Conservation (phyloP, 2,797 vertebrate genomes). For the Paguma larvata region DNA sequence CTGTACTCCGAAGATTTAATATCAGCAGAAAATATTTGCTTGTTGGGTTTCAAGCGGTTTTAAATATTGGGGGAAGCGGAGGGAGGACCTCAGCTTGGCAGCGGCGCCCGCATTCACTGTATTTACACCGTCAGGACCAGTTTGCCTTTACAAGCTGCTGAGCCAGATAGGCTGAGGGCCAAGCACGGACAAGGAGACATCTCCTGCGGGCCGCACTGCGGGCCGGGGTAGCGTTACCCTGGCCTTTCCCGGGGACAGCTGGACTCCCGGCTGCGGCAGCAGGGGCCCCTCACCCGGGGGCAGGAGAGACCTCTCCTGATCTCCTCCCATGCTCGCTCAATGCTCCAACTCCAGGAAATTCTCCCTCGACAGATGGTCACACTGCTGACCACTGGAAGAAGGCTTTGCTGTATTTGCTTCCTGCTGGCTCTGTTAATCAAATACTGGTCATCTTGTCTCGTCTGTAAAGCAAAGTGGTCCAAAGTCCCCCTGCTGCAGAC, state of each 20-base stretch:
- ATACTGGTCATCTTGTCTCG: slow-evolving; percentile 24
- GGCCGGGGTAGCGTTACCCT: not conserved
- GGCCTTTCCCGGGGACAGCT: not conserved
- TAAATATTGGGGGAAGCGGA: not conserved
- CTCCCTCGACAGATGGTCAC: not conserved
- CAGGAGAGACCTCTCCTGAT: not conserved
- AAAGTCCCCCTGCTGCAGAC: not conserved
- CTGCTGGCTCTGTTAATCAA: slow-evolving; percentile 25
- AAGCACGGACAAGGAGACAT: not conserved
- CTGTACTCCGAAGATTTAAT: not conserved
- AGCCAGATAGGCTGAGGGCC: slow-evolving; percentile 30
- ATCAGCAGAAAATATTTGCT: not conserved
- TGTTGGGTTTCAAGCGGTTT: not conserved
- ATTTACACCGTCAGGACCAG: not conserved
- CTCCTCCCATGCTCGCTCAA: not conserved
- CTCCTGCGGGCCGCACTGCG: not conserved
- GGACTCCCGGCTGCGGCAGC: not conserved
- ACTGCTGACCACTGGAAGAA: not conserved
- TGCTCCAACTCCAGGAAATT: not conserved
- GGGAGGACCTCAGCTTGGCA: not conserved
- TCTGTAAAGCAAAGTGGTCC: not conserved
- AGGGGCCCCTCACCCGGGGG: not conserved
- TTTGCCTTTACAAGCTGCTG: slow-evolving; percentile 52
- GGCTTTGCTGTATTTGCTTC: not conserved
- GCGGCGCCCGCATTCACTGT: not conserved